phyloP scores from a whole-genome alignment of 2,888 invertebrate species.

The Steinernema scapterisci region DNA sequence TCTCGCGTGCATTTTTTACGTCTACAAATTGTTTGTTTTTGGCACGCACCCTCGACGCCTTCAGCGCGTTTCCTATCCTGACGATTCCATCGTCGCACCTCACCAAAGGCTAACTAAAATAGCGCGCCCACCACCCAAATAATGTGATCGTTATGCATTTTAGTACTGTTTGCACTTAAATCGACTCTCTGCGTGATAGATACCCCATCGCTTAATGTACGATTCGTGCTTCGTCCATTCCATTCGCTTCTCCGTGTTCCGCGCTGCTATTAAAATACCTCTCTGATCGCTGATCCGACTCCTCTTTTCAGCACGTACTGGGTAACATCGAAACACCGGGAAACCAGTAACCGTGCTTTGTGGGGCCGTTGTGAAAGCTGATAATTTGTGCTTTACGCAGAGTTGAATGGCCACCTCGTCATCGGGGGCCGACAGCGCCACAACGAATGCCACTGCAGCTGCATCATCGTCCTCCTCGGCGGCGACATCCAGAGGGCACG shows the following conservation, averaged over 20 bases:
- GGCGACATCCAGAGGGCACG: constrained; percentile 2
- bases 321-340: constrained; percentile 25
- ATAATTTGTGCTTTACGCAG: constrained; percentile 29
- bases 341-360: constrained; percentile 27
- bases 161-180: no score
- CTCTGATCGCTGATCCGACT: background rate
- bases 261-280: background rate
- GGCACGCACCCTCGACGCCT: no score
- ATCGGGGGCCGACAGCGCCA: constrained; percentile 31
- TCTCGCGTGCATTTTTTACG: no score
- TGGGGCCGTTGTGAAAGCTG: constrained; percentile 30
- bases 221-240: background rate
- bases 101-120: no score
- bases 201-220: background rate
- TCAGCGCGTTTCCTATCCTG: no score
- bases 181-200: no score
- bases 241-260: background rate
- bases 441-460: constrained; percentile 31
- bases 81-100: no score
- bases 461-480: constrained; percentile 18
- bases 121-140: no score
- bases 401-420: constrained; percentile 33
- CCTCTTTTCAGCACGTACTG: constrained; percentile 27
- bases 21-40: no score
- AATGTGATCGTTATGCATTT: no score